Percentiles rank a stretch among this genome's conserved stretches.
phyloP scores from a whole-genome alignment of 2,113 vertebrate genomes.

The Leptobrachium ailaonicum region DNA sequence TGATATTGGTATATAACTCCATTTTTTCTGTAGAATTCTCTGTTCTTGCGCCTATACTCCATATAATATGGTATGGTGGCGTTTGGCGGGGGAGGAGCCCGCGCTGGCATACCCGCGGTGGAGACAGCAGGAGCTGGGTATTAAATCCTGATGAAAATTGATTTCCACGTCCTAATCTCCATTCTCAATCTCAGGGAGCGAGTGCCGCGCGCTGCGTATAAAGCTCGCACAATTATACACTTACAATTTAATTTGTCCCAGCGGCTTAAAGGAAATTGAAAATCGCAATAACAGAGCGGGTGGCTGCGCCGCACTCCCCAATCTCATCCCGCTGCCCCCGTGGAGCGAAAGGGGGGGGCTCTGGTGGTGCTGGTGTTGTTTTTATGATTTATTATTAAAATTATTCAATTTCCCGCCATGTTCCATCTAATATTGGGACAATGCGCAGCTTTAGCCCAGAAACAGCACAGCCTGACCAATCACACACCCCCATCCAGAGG shows the following conservation, averaged over 20 bases:
- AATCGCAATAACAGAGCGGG: conserved; percentile 40
- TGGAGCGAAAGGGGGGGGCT: not conserved
- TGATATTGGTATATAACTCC: no score
- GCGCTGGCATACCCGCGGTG: conserved; percentile 28
- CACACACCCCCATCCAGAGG: not conserved
- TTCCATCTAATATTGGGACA: conserved; percentile 21
- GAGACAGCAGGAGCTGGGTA: conserved; percentile 50
- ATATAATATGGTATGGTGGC: not conserved
- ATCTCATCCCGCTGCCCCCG: conserved; percentile 27
- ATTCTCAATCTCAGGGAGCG: conserved; percentile 45
- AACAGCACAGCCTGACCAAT: not conserved
- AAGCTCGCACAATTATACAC: conserved; percentile 52
- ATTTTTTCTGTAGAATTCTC: no score
- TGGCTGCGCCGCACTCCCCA: not conserved
- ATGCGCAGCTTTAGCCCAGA: not conserved
- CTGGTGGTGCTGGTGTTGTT: not conserved
- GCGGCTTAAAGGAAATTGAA: conserved; percentile 52
- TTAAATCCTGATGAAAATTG: conserved; percentile 59
- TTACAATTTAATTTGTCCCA: conserved; percentile 56
- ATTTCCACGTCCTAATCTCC: conserved; percentile 54
- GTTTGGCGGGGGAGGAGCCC: not conserved
- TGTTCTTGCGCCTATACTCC: not conserved
- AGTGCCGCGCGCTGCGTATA: conserved; percentile 26
- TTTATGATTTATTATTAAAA: conserved; percentile 18
- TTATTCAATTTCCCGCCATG: not conserved